A percentile compares a stretch with the other conserved stretches of the same genome.
phyloP scores from a whole-genome alignment of 2,888 invertebrate genomes.

The Germaria angustata region DNA sequence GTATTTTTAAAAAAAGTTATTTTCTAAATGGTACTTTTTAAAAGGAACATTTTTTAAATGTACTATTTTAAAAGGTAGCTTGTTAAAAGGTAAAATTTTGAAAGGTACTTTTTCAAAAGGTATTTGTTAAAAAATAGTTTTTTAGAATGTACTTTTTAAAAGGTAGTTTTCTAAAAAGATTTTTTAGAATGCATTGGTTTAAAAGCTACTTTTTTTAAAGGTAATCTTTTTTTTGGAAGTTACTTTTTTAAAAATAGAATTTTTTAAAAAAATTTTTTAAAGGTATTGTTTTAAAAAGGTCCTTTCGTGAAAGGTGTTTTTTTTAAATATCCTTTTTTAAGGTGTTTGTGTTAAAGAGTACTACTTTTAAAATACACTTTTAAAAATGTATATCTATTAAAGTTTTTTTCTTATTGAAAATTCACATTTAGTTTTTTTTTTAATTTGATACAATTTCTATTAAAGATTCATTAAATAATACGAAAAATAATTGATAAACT shows the following conservation, averaged over 20 bases:
- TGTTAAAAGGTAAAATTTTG: not conserved
- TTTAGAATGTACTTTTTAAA: not conserved
- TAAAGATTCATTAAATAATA: too few species aligned
- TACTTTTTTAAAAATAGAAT: not conserved
- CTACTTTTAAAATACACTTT: too few species aligned
- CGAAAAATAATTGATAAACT: too few species aligned
- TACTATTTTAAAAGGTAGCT: not conserved
- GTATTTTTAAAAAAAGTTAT: not conserved
- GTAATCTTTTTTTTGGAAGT: not conserved
- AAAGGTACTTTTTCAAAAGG: not conserved
- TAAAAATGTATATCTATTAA: too few species aligned
- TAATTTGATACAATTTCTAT: too few species aligned
- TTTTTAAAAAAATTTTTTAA: not conserved
- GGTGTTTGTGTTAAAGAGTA: too few species aligned
- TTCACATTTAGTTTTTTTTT: too few species aligned
- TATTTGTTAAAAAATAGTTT: not conserved
- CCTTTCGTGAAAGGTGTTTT: not conserved
- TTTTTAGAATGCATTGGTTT: not conserved
- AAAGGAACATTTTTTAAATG: not conserved
- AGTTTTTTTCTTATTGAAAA: too few species aligned
- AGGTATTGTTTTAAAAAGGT: too few species aligned
- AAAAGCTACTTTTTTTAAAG: too few species aligned
- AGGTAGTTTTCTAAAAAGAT: not conserved
- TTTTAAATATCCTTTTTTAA: too few species aligned
- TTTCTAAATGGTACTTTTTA: not conserved